Evolutionary conservation across 2,797 vertebrate genomes (phyloP).

Genomic region (Anguilla megastoma): DNA sequence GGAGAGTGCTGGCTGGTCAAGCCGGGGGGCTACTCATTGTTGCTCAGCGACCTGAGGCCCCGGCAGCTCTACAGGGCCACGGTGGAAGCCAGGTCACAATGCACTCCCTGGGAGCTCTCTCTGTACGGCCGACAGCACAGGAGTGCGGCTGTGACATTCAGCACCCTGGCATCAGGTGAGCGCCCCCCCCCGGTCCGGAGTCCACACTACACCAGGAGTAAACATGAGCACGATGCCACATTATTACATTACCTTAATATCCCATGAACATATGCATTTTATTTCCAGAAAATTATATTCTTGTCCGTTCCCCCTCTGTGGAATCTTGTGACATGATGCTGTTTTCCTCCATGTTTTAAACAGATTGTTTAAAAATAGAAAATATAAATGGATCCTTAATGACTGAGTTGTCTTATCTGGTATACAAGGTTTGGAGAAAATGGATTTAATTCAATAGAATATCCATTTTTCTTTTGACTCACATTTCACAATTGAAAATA

Average conservation of each 20-base stretch:
- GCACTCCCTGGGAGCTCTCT: slow-evolving; percentile 80
- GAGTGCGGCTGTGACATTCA: slow-evolving; percentile 78
- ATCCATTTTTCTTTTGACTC: not conserved
- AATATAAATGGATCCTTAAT: not conserved
- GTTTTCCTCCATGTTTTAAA: not conserved
- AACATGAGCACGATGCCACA: not conserved
- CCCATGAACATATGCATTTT: not conserved
- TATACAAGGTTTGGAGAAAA: not conserved
- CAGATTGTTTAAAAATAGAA: not conserved
- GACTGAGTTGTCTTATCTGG: not conserved
- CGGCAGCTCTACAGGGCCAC: slow-evolving; percentile 83
- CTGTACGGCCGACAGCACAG: slow-evolving; percentile 78
- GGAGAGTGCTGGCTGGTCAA: slow-evolving; percentile 82
- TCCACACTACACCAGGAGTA: not conserved
- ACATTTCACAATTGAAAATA: too few species aligned
- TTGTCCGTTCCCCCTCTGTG: not conserved
- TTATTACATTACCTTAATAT: not conserved
- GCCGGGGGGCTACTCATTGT: slow-evolving; percentile 88
- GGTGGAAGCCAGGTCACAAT: slow-evolving; percentile 84
- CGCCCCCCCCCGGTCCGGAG: not conserved
- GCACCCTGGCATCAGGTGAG: slow-evolving; percentile 79
- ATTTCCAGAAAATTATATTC: not conserved
- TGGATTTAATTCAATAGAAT: not conserved
- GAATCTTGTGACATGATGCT: not conserved
- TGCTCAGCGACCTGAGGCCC: slow-evolving; percentile 84